Percentiles rank a stretch among this genome's conserved stretches.
Evolutionary conservation across 2,797 vertebrate species (phyloP).

Genomic region (Propithecus perrieri): DNA sequence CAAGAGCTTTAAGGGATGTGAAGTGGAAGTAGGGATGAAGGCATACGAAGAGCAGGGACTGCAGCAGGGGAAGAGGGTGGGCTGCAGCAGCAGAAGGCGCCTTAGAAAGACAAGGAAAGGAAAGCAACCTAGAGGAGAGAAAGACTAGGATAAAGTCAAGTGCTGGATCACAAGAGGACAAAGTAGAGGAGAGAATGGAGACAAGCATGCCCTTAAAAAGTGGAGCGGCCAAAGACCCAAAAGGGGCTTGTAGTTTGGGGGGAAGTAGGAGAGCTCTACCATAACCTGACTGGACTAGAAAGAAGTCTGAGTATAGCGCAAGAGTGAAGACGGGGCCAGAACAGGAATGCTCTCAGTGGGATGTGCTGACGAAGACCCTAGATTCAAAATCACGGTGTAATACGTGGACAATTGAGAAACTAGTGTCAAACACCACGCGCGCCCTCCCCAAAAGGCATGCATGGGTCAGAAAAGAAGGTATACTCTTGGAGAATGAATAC

Average conservation of each 20-base stretch:
- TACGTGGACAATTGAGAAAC: not conserved
- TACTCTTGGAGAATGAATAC: not conserved
- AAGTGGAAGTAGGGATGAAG: not conserved
- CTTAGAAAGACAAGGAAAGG: not conserved
- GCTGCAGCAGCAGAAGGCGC: not conserved
- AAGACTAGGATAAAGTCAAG: not conserved
- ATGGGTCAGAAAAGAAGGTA: not conserved
- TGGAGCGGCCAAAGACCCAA: not conserved
- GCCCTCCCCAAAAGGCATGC: not conserved
- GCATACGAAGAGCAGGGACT: not conserved
- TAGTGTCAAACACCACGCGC: not conserved
- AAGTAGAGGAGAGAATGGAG: not conserved
- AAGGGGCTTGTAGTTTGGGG: not conserved
- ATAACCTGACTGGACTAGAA: not conserved
- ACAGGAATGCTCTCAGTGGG: not conserved
- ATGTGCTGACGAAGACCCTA: not conserved
- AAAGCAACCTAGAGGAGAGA: not conserved
- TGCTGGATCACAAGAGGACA: not conserved
- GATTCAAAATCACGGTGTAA: not conserved
- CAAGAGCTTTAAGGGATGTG: not conserved
- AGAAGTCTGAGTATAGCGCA: not conserved
- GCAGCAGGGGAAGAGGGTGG: slow-evolving; percentile 1
- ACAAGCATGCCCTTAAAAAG: not conserved
- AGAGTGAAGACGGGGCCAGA: not conserved
- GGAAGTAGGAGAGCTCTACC: not conserved